Evolutionary conservation across 2,888 invertebrate species (phyloP).

Genomic region (Priocnemis perturbator): DNA sequence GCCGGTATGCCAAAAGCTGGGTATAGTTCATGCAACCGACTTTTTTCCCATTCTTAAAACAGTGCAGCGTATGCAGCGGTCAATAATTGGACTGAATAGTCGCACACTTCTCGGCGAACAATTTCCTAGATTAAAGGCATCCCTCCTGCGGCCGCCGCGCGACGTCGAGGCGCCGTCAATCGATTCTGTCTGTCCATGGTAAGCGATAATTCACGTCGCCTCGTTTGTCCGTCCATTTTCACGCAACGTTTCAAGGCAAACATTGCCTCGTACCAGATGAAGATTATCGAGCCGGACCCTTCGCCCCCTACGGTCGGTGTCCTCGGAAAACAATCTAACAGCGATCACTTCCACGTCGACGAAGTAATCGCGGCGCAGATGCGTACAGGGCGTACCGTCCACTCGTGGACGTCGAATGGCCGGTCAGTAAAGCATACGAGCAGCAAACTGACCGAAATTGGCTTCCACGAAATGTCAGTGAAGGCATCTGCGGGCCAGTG

Average conservation of each 20-base stretch:
- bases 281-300: not conserved
- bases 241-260: too few species aligned
- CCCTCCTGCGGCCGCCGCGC: too few species aligned
- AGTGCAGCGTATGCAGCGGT: too few species aligned
- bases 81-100: too few species aligned
- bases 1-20: not conserved
- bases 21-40: too few species aligned
- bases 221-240: not conserved
- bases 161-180: too few species aligned
- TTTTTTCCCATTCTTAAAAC: too few species aligned
- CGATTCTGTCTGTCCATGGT: too few species aligned
- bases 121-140: too few species aligned
- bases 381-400: slow-evolving; percentile 16
- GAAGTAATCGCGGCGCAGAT: slow-evolving; percentile 29
- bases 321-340: slow-evolving; percentile 25
- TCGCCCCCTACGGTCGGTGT: slow-evolving; percentile 1
- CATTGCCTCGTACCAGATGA: not conserved
- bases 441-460: slow-evolving; percentile 46
- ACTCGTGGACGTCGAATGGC: slow-evolving; percentile 21
- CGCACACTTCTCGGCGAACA: too few species aligned
- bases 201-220: not conserved
- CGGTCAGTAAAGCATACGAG: slow-evolving; percentile 30
- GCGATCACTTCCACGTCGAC: slow-evolving; percentile 18
- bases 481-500: slow-evolving; percentile 50
- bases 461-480: slow-evolving; percentile 45